Conservation (phyloP, 2,888 invertebrate species). For the Automeris io region DNA sequence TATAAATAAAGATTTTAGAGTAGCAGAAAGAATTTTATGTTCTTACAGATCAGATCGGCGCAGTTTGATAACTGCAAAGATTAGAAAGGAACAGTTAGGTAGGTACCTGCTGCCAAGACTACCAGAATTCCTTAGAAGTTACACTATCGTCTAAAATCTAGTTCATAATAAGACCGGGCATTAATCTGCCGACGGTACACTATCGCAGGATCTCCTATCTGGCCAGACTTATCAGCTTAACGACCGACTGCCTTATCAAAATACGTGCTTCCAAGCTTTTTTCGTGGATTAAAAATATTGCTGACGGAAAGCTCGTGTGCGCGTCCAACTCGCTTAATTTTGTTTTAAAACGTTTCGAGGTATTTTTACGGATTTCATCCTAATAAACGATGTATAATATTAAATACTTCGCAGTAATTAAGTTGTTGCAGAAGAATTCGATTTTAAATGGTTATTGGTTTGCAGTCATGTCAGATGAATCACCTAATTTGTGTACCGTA, state of each 20-base stretch:
- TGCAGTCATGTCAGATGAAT: no score
- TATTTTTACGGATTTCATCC: no score
- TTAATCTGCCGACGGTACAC: conserved; percentile 20
- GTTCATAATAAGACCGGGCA: conserved; percentile 10
- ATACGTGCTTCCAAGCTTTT: conserved; percentile 20
- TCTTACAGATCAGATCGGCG: no score
- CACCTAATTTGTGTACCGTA: no score
- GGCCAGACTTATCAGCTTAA: conserved; percentile 24
- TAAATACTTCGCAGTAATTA: no score
- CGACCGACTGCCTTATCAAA: conserved; percentile 27
- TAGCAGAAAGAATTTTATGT: neutral
- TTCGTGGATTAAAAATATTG: conserved; percentile 11
- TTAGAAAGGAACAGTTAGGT: conserved; percentile 3
- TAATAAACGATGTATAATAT: no score
- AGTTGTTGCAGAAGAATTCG: no score
- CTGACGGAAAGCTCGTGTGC: conserved; percentile 4
- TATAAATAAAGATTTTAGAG: neutral
- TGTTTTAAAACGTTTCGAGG: neutral
- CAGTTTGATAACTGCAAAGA: no score
- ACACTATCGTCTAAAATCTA: conserved; percentile 8
- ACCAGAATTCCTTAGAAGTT: conserved; percentile 9
- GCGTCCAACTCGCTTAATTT: conserved; percentile 2
- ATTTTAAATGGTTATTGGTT: no score
- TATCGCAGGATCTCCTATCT: conserved; percentile 25
- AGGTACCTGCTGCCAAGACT: conserved; percentile 4